These are phyloP conservation scores for Scolopax mira DNA, from an alignment of 2,113 vertebrate species.

Conservation along the genomic window DNA sequence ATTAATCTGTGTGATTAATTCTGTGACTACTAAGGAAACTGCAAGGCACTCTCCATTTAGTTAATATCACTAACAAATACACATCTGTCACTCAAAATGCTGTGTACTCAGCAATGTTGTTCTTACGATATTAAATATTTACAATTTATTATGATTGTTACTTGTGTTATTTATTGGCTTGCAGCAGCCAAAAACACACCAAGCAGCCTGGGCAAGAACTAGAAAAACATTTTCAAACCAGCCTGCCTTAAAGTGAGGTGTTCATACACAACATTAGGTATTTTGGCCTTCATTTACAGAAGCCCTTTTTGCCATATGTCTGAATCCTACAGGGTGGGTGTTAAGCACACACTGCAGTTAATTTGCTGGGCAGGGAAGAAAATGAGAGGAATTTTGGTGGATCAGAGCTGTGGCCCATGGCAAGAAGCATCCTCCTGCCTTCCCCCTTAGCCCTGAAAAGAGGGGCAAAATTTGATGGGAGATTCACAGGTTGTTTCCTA, in stretches of 20 bases:
- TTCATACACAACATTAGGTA: background rate
- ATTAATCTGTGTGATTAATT: conserved; percentile 65
- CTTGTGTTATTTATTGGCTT: conserved; percentile 34
- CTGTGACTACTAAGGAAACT: conserved; percentile 50
- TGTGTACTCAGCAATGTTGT: background rate
- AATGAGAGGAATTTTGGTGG: background rate
- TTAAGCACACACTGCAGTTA: background rate
- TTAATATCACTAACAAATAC: conserved; percentile 41
- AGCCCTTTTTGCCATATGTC: background rate
- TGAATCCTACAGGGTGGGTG: background rate
- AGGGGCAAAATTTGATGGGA: background rate
- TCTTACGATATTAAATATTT: conserved; percentile 47
- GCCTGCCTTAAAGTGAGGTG: background rate
- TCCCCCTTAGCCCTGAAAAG: background rate
- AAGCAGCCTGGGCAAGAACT: background rate
- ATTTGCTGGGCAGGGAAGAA: background rate
- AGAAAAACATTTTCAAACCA: background rate
- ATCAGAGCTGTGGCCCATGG: background rate
- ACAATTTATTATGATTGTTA: conserved; percentile 41
- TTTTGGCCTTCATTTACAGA: background rate
- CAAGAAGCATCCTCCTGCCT: background rate
- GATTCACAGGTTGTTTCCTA: background rate
- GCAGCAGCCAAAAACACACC: background rate
- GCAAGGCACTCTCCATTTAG: conserved; percentile 25
- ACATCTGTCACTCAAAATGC: conserved; percentile 46